Evolutionary conservation across 2,888 invertebrate species (phyloP).

Genomic region (Invenusta paracnida): DNA sequence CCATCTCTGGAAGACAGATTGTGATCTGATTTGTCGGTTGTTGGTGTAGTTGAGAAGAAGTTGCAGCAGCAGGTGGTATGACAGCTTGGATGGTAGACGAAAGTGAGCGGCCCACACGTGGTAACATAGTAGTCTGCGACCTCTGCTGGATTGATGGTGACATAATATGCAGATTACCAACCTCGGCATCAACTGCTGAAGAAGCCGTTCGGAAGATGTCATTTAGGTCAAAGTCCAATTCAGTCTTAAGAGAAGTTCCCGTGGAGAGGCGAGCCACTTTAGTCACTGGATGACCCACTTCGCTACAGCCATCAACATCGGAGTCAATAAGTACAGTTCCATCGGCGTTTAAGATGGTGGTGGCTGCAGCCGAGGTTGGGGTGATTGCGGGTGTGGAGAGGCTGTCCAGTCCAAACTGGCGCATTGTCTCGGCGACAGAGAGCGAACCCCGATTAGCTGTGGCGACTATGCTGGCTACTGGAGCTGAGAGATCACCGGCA

Average conservation of each 20-base stretch:
- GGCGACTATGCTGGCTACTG: constrained; percentile 12
- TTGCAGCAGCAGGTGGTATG: too few relatives aligned
- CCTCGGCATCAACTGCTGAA: too few relatives aligned
- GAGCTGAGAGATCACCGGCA: too few relatives aligned
- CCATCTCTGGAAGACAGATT: neutral
- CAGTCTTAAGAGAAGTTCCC: neutral
- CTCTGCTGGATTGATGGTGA: too few relatives aligned
- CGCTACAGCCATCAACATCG: too few relatives aligned
- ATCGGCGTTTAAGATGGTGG: too few relatives aligned
- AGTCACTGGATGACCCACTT: too few relatives aligned
- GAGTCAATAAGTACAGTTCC: too few relatives aligned
- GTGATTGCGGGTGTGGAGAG: neutral
- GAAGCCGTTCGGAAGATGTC: too few relatives aligned
- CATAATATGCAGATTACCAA: too few relatives aligned
- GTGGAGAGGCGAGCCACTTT: neutral
- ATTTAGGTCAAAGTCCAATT: constrained; percentile 2
- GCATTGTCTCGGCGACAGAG: constrained; percentile 1
- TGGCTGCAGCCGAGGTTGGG: neutral
- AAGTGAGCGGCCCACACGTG: neutral
- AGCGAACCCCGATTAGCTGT: neutral
- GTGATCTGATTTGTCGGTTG: neutral
- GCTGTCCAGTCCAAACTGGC: neutral
- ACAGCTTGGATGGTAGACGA: neutral
- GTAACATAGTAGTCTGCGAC: neutral
- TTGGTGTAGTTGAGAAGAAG: too few relatives aligned